These are phyloP conservation scores for Chlamydotis undulata DNA, from an alignment of 2,113 vertebrate genomes.

Conservation along the genomic window DNA sequence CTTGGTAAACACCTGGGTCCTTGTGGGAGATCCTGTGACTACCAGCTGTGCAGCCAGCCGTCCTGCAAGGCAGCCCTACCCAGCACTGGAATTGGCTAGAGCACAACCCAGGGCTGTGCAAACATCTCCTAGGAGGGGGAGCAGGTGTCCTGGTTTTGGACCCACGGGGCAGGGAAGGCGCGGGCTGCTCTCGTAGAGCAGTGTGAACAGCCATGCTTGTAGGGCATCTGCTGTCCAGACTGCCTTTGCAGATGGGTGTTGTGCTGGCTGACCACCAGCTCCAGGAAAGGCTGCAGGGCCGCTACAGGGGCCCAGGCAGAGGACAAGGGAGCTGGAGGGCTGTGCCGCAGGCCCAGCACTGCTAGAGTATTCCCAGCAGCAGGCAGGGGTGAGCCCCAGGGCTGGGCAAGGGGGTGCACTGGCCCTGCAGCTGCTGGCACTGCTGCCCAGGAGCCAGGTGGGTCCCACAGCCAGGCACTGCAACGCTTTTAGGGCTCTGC, in stretches of 20 bases:
- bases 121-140: not conserved
- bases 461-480: fast-evolving
- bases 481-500: fast-evolving
- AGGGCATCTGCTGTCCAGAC: not conserved
- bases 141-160: not conserved
- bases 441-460: not conserved
- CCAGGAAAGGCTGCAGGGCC: not conserved
- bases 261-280: not conserved
- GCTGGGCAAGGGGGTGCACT: not conserved
- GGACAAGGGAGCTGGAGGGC: fast-evolving
- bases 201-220: fast-evolving
- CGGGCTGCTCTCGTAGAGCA: fast-evolving
- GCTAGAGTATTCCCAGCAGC: not conserved
- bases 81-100: fast-evolving
- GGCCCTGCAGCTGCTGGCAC: not conserved
- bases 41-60: not conserved
- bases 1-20: fast-evolving
- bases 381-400: not conserved
- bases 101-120: not conserved
- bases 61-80: not conserved
- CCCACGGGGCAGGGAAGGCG: fast-evolving
- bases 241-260: fast-evolving
- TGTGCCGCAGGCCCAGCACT: not conserved
- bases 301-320: fast-evolving
- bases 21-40: not conserved